phyloP scores from a whole-genome alignment of 2,888 invertebrate genomes.

The Phaonia tiefii region DNA sequence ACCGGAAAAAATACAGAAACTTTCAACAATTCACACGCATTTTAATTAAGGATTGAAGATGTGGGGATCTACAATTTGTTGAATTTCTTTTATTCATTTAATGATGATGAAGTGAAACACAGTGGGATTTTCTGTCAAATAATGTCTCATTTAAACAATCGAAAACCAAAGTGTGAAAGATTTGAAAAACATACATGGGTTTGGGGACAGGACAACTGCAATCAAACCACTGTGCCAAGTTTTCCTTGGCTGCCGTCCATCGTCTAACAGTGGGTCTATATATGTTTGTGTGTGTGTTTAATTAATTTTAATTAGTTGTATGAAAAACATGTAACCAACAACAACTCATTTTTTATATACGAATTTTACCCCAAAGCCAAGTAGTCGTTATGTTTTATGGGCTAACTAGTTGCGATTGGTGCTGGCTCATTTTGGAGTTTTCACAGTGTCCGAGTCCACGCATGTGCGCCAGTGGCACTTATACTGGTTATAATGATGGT shows the following conservation, averaged over 20 bases:
- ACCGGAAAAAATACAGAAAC: not conserved
- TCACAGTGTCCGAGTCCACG: too few relatives aligned
- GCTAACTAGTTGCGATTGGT: not conserved
- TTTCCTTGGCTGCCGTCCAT: not conserved
- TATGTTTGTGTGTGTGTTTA: conserved; percentile 9
- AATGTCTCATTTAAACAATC: too few relatives aligned
- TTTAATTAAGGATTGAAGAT: conserved; percentile 17
- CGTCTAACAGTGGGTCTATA: not conserved
- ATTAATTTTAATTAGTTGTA: conserved; percentile 39
- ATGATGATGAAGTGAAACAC: not conserved
- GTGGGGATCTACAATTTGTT: too few relatives aligned
- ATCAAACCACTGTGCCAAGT: not conserved
- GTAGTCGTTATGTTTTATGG: not conserved
- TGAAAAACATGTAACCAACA: conserved; percentile 16
- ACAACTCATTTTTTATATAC: conserved; percentile 17
- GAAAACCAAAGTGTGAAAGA: too few relatives aligned
- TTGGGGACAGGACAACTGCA: not conserved
- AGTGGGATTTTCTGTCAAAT: too few relatives aligned
- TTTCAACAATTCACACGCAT: conserved; percentile 32
- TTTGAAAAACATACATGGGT: too few relatives aligned
- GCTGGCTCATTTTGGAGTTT: too few relatives aligned
- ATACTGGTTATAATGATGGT: not conserved
- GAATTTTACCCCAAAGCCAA: conserved; percentile 27
- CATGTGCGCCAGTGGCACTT: too few relatives aligned
- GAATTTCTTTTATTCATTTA: too few relatives aligned